phyloP scores from a whole-genome alignment of 2,113 vertebrate genomes.

The Mus pahari region DNA sequence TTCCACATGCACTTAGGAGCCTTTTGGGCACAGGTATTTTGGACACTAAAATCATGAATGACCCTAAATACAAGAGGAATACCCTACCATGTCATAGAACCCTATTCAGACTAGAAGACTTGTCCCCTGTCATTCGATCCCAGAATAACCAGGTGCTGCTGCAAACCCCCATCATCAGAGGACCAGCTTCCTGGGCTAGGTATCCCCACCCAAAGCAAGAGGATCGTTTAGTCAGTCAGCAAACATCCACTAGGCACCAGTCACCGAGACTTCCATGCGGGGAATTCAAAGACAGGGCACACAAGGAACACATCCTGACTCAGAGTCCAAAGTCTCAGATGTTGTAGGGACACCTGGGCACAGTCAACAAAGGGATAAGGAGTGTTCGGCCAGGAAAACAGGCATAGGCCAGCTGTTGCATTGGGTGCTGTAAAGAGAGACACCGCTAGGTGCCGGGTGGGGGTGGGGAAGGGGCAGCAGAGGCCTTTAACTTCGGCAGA shows the following conservation, averaged over 20 bases:
- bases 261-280: not conserved
- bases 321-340: not conserved
- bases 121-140: not conserved
- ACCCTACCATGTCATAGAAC: not conserved
- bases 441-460: fast-evolving
- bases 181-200: not conserved
- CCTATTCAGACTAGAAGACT: not conserved
- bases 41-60: not conserved
- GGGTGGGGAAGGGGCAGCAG: too few relatives aligned
- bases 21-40: not conserved
- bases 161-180: too few relatives aligned
- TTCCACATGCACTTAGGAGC: not conserved
- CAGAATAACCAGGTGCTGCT: not conserved
- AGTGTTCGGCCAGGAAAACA: not conserved
- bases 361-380: not conserved
- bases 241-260: not conserved
- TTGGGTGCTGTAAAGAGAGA: not conserved
- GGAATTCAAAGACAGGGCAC: not conserved
- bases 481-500: not conserved
- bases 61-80: not conserved
- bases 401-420: not conserved
- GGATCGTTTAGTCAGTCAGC: not conserved
- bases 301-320: not conserved
- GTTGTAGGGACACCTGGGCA: not conserved
- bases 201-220: not conserved